Base-by-base conservation (phyloP, 2,113 vertebrate genomes). In the Sturnira hondurensis region DNA sequence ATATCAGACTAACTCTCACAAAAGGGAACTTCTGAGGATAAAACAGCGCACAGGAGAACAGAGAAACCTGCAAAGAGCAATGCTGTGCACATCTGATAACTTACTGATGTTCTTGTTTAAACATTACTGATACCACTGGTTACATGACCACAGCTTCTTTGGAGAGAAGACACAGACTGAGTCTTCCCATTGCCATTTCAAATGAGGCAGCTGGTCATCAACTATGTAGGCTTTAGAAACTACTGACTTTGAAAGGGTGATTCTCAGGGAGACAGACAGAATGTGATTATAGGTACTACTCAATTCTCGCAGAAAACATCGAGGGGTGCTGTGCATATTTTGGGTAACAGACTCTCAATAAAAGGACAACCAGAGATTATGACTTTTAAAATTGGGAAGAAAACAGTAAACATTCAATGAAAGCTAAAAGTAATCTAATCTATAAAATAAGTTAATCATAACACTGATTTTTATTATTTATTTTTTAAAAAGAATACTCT, bases 291-390 rank as follows among this genome's bases (percentile, higher is more conserved):
- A 92, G n/a, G 50, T 61, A 84, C 36, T 38, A 91, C 14, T 38
- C 38, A 24, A 71, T 94, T 95, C 86, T 86, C 87, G 93, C 20
- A 74, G 73, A 67, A 89, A 94, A 58, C 81, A 84, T 81, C 50
- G 50, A 91, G 22, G 67, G 81, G 86, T 83, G 8, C 4, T 86
- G 7, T 20, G 2, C 15, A 5, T 80, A 73, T 61, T 85, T 71
- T 88, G 41, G 45, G 43, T 76, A 93, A 80, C 2, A 94, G 38
- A 86, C 9, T 77, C 7, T 58, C 65, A 84, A 80, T 65, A 94
- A 76, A 38, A 95, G 73, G 7, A 96, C 86, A 88, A 43, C 41
- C 61, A 68, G 36, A 86, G 24, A 15, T 58, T 24, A 81, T 3
- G 8, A 61, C 20, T 85, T 89, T 93, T 56, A 85, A 89, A 94